Evolutionary conservation across 2,797 vertebrate species (phyloP).

Genomic region (Sebastes variabilis): DNA sequence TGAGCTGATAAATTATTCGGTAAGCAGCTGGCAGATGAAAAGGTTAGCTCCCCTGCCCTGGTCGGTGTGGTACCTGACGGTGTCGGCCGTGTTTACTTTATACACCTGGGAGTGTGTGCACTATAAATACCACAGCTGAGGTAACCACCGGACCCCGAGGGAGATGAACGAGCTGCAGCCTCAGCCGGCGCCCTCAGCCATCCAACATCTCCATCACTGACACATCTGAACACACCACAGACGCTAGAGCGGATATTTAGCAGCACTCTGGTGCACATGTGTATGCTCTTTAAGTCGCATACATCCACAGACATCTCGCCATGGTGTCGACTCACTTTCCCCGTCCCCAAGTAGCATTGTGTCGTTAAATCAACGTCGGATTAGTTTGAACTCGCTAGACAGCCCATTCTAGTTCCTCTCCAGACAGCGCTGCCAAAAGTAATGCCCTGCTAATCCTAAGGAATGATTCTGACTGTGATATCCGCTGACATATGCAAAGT

Average conservation of each 20-base stretch:
- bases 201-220: constrained; percentile 25
- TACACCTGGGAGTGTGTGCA: constrained; percentile 65
- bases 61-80: constrained; percentile 37
- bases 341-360: neutral
- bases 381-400: constrained; percentile 17
- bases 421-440: neutral
- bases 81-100: constrained; percentile 56
- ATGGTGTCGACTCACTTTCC: neutral
- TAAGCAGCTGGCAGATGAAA: constrained; percentile 41
- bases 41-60: constrained; percentile 31
- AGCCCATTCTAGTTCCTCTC: constrained; percentile 1
- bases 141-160: constrained; percentile 29
- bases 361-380: constrained; percentile 44
- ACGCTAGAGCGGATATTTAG: neutral
- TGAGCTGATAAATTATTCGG: constrained; percentile 48
- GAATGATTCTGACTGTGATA: neutral
- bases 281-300: neutral
- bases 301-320: neutral
- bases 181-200: neutral
- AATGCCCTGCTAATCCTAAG: constrained; percentile 9
- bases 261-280: neutral
- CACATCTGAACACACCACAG: neutral
- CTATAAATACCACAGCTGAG: constrained; percentile 65
- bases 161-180: neutral
- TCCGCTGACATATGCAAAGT: neutral